Percentiles rank a stretch among this genome's conserved stretches.
phyloP scores from a whole-genome alignment of 2,113 vertebrate species.

The Colinus virginianus region DNA sequence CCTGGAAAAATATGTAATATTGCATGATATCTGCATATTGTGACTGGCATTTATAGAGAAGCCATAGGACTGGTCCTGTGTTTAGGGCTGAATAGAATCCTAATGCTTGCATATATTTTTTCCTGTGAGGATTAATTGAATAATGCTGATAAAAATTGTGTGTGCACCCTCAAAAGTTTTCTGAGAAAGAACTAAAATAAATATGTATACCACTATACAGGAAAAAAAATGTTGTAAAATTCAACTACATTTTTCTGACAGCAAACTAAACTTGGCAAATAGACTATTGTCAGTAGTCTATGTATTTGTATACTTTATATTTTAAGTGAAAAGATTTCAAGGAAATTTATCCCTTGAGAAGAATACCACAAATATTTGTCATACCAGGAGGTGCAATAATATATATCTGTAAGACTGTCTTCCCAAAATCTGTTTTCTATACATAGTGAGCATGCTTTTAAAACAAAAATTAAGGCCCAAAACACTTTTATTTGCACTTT shows the following conservation, averaged over 20 bases:
- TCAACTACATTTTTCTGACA: neutral
- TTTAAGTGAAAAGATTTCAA: neutral
- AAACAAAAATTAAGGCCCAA: neutral
- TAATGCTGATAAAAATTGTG: neutral
- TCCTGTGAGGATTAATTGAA: neutral
- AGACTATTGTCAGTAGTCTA: neutral
- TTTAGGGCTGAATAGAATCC: neutral
- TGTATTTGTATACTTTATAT: neutral
- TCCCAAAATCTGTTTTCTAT: neutral
- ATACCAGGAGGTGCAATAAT: neutral
- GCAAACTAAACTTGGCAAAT: neutral
- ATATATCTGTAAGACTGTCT: neutral
- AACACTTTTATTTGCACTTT: neutral
- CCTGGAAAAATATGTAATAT: neutral
- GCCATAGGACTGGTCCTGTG: too few relatives aligned
- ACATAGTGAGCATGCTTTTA: neutral
- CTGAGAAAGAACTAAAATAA: neutral
- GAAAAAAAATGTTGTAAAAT: neutral
- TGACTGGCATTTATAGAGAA: neutral
- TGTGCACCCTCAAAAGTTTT: rapidly evolving
- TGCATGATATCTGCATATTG: neutral
- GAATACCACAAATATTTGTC: neutral
- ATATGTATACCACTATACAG: neutral
- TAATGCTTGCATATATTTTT: neutral
- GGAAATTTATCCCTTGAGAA: neutral